Evolutionary conservation across 1,140 invertebrate species (phyloP).

Genomic region (Diabrotica undecimpunctata): DNA sequence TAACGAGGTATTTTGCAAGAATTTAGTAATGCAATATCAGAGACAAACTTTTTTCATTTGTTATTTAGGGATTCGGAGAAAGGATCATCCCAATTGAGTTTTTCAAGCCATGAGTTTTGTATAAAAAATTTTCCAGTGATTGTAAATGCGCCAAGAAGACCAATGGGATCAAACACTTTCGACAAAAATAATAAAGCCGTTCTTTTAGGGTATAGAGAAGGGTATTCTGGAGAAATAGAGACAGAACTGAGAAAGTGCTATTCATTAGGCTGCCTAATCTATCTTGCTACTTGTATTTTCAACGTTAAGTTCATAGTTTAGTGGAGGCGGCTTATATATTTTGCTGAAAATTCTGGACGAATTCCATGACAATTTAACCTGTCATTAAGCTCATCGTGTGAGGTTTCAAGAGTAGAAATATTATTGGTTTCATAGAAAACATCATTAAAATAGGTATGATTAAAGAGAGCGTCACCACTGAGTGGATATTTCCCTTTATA

Average conservation of each 20-base stretch:
- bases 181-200: too few relatives aligned
- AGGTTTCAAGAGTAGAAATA: too few relatives aligned
- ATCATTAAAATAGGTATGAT: constrained; percentile 25
- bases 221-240: too few relatives aligned
- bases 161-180: constrained; percentile 34
- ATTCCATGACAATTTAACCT: too few relatives aligned
- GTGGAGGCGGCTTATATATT: too few relatives aligned
- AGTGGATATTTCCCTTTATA: constrained; percentile 10
- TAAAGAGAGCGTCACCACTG: constrained; percentile 30
- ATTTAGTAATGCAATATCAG: too few relatives aligned
- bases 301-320: too few relatives aligned
- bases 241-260: too few relatives aligned
- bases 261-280: too few relatives aligned
- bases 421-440: constrained; percentile 22
- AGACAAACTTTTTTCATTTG: constrained; percentile 32
- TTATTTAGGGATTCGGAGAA: constrained; percentile 24
- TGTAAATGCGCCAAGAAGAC: constrained; percentile 28
- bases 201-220: too few relatives aligned
- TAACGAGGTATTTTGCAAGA: too few relatives aligned
- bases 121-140: constrained; percentile 28
- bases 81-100: constrained; percentile 25
- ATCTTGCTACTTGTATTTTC: too few relatives aligned
- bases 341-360: constrained; percentile 20
- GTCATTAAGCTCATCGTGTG: constrained; percentile 5
- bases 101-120: constrained; percentile 28